phyloP scores from a whole-genome alignment of 2,113 vertebrate species.

The Muscicapa adusta region DNA sequence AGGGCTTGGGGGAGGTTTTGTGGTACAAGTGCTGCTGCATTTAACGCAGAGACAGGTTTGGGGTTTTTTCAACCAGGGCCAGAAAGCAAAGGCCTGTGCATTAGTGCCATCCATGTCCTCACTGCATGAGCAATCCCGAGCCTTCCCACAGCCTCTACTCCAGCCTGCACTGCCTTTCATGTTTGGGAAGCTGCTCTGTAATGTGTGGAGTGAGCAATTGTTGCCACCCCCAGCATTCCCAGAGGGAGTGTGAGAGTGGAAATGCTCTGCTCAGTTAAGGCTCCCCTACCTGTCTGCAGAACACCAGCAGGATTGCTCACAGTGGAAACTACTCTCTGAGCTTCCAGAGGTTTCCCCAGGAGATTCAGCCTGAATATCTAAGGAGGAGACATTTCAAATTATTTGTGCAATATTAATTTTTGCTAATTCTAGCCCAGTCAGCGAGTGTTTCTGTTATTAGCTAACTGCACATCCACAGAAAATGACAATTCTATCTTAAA shows the following conservation, averaged over 20 bases:
- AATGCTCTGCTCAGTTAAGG: background rate
- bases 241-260: background rate
- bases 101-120: background rate
- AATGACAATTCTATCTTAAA: background rate
- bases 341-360: background rate
- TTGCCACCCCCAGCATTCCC: background rate
- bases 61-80: background rate
- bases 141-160: background rate
- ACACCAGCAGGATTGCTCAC: rapidly evolving
- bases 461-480: background rate
- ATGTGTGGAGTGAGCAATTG: background rate
- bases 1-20: background rate
- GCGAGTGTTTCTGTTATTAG: background rate
- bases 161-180: background rate
- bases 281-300: background rate
- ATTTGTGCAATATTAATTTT: background rate
- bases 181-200: background rate
- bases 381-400: background rate
- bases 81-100: background rate
- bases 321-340: background rate
- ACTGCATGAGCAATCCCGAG: background rate
- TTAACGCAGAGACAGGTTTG: background rate
- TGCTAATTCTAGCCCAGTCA: background rate
- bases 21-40: background rate
- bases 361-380: background rate